A percentile compares a stretch with the other conserved stretches of the same genome.
Conservation (phyloP, 2,888 invertebrate species). For the Drosophila niveifrons region DNA sequence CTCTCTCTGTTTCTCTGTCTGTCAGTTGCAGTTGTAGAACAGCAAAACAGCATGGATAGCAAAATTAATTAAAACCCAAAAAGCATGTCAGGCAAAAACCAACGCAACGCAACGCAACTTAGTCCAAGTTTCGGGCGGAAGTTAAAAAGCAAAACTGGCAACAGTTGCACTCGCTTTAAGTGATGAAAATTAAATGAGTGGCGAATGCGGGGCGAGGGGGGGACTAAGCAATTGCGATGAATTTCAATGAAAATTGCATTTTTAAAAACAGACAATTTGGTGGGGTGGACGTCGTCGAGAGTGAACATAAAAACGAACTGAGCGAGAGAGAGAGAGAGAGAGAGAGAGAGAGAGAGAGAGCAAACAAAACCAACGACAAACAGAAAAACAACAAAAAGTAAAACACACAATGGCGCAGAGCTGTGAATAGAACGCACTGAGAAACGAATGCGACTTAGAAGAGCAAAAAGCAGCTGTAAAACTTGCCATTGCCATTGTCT, state of each 20-base stretch:
- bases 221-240: constrained; percentile 59
- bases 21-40: constrained; percentile 55
- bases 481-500: constrained; percentile 72
- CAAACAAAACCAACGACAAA: constrained; percentile 47
- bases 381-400: constrained; percentile 16
- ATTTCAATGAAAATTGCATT: constrained; percentile 80
- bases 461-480: constrained; percentile 65
- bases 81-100: constrained; percentile 27
- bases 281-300: constrained; percentile 18
- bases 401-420: constrained; percentile 51
- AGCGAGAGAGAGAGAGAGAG: constrained; percentile 22
- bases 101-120: constrained; percentile 19
- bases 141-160: constrained; percentile 21
- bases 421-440: constrained; percentile 5
- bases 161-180: constrained; percentile 53
- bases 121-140: constrained; percentile 20
- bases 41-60: constrained; percentile 38
- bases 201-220: constrained; percentile 10
- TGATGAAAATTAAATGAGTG: constrained; percentile 46
- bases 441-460: not conserved
- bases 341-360: constrained; percentile 17
- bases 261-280: constrained; percentile 74
- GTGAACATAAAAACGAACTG: constrained; percentile 36
- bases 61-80: constrained; percentile 76
- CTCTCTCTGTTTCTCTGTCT: constrained; percentile 5